phyloP scores from a whole-genome alignment of 1,140 invertebrate species.

The Phymorhynchus buccinoides region DNA sequence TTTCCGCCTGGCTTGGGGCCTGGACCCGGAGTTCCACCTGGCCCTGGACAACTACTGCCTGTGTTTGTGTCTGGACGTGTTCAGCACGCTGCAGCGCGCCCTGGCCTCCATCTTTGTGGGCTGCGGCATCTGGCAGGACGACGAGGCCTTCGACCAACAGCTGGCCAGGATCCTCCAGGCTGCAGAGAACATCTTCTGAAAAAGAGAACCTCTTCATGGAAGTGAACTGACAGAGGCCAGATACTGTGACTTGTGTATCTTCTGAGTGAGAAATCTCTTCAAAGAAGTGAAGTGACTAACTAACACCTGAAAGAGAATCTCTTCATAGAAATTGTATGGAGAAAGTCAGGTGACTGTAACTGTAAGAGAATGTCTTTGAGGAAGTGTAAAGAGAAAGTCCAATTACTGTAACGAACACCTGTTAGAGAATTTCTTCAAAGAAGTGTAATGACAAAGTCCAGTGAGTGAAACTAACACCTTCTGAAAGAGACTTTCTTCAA shows the following conservation, averaged over 20 bases:
- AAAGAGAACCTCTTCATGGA: not conserved
- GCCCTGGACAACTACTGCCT: conserved; percentile 67
- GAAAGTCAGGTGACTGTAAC: too few species aligned
- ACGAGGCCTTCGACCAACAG: conserved; percentile 40
- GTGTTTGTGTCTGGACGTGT: conserved; percentile 58
- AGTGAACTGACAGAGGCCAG: not conserved
- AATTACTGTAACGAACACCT: too few species aligned
- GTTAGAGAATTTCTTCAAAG: too few species aligned
- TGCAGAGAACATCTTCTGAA: conserved; percentile 53
- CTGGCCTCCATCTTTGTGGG: conserved; percentile 46
- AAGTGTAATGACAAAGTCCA: too few species aligned
- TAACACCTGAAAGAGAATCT: not conserved
- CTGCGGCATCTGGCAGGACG: conserved; percentile 49
- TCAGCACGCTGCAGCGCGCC: conserved; percentile 46
- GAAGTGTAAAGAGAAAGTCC: too few species aligned
- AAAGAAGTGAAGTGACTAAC: not conserved
- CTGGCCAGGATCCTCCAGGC: conserved; percentile 41
- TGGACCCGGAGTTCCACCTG: conserved; percentile 65
- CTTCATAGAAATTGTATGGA: not conserved
- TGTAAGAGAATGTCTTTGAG: too few species aligned
- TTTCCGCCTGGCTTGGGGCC: conserved; percentile 58
- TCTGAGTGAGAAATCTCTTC: not conserved
- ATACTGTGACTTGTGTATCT: not conserved
- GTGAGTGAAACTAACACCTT: too few species aligned
- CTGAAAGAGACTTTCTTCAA: too few species aligned